Evolutionary conservation across 2,888 invertebrate genomes (phyloP), one percentile per base, ranked within the genome.

Genomic region (Dryocosmus kuriphilus): DNA sequence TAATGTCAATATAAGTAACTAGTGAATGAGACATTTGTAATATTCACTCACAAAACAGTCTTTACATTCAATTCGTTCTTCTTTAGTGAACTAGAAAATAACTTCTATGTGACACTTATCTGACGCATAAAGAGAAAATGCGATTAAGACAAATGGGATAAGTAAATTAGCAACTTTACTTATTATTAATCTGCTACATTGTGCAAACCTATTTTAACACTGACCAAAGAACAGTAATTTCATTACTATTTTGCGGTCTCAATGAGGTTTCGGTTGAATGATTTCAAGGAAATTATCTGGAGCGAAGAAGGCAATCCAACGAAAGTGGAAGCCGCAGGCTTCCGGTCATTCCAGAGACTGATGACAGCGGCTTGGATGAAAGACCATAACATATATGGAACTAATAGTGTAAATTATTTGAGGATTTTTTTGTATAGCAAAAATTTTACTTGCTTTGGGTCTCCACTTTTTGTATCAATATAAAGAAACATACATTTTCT

Each of bases 241-340:
- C 22, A 38, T 38, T 38, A 63, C 35, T 62, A 63, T 38, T 35
- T 35, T 22, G 14, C 22, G 11, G 63, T 38, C 2, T 24, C 8
- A 67, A 41, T 67, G 46, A 67, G 24, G 24, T 38, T 35, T 11
- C 24, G 65, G 38, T 41, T 41, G 19, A 41, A 46, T 67, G 46
- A 46, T 67, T 57, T 46, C 27, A 46, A 67, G 67, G 46, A 46
- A 65, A 65, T 65, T 41, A 65, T 46, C 41, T 24, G 63, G n/a
- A 32, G 63, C 63, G 24, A 65, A 16, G 65, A 65, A 41, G 65
- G 65, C 14, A 41, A 41, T 27, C 5, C 27, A 16, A 65, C 24
- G 22, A 65, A 65, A 65, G 65, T 65, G 24, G 65, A 65, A 65
- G 65, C 65, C 65, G 16, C 65, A 65, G 38, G 14, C 65, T 65